Base-by-base conservation (phyloP, 2,888 invertebrate species). In the Dysmachus trigonus region DNA sequence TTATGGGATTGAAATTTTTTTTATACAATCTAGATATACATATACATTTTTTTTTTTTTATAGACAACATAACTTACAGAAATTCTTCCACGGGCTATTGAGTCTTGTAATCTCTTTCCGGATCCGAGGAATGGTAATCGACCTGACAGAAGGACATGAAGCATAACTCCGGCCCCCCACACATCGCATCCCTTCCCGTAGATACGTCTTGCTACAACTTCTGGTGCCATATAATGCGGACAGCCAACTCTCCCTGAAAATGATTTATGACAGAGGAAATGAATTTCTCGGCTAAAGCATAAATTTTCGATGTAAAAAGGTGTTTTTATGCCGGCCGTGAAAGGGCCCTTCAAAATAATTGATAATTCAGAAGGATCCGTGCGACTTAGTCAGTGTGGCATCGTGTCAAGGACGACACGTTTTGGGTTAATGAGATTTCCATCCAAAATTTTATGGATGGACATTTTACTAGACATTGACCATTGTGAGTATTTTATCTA, bases 211-310 rank as follows among this genome's bases (percentile, higher is more conserved):
- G 97, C 95, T 27, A 99, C 97, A 88, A 99, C 97, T 93, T 99
- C 99, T 0, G 99, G 99, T 1, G 99, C 97, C 98, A 99, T 99
- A 92, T 98, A 99, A 92, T 98, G 98, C 15, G 98, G 98, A 86
- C 98, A 98, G 51, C 99, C 99, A 87, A 99, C 96, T 88, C 98
- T 96, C 91, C 97, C 98, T 97, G 93, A 77, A 74, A 74, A 73
- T 38, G 71, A 82, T 51, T 30, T 71, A 73, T 73, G 31, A 35
- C 15, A 33, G 35, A 33, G 31, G 71, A 62, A 82, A 71, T 62
- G 7, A 82, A 62, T 82, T 62, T 62, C 22, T 82, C 81, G 10
- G 47, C 35, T 35, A 15, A 35, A n/a, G 77, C 31, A 51, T 81
- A 81, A 41, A 27, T 51, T n/a, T 31, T 79, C 27, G n/a, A 76